Evolutionary conservation across 2,888 invertebrate species (phyloP), one percentile per base, ranked within the genome.

Genomic region (Idaea straminata): DNA sequence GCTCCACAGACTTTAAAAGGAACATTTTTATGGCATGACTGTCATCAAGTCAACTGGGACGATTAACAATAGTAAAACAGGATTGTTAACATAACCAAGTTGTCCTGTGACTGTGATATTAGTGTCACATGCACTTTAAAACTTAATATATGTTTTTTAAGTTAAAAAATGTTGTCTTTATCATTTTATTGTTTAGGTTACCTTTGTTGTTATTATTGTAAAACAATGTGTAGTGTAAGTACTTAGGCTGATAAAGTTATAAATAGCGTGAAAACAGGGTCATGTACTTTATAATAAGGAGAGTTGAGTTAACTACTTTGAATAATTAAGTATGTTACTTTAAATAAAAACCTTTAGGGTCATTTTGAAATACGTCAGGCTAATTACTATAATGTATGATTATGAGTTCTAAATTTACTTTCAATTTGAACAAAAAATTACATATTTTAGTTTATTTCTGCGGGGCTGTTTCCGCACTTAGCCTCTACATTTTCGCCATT

Each of bases 1-100:
- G 92, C 92, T 61, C 92, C 92, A 38, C 89, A 91, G 74, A 79
- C 85, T 63, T 84, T 87, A 10, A 92, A 92, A 74, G 92, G 92
- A 69, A 87, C 90, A 1, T 92, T 92, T 80, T 79, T 92, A 62
- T 92, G 92, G 92, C 92, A 92, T 69, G 92, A 92, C 69, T 88
- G 91, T 77, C 91, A 91, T 74, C 86, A 87, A 84, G 92, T 92
- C 62, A 92, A 92, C 80, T 92, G 92, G 92, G 92, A 92, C 79
- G 92, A 92, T 82, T 92, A 85, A 82, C 79, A 76, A 74, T 78
- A 77, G 78, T 79, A 74, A 72, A 78, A 74, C 80, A 77, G 80
- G 77, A 82, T 80, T 83, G 83, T 79, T 79, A 47, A 7, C 13
- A 10, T 25, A 84, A 86, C 84, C 83, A 82, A 83, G 86, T 86